A percentile compares a stretch with the other conserved stretches of the same genome.
These are phyloP conservation scores for Xenopus laevis DNA, from an alignment of 2,113 vertebrate species.

Conservation along the genomic window DNA sequence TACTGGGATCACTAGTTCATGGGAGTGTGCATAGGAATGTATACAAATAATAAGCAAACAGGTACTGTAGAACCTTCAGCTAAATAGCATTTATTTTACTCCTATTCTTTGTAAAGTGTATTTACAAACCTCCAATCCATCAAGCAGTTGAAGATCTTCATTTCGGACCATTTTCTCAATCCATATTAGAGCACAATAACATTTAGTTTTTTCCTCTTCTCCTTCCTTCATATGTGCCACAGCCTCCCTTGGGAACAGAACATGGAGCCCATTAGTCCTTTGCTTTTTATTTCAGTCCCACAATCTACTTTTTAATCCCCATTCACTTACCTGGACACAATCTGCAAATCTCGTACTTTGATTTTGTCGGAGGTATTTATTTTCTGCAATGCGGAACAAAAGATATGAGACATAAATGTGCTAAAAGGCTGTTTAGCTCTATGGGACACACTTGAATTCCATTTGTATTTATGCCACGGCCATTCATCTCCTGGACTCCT, in stretches of 20 bases:
- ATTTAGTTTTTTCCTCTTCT: constrained; percentile 95
- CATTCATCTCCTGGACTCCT: no score
- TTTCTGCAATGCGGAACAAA: constrained; percentile 61
- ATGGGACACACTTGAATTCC: no score
- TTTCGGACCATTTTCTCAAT: constrained; percentile 73
- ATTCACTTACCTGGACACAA: constrained; percentile 82
- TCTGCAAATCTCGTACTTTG: constrained; percentile 87
- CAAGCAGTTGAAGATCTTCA: constrained; percentile 78
- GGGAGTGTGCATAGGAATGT: no score
- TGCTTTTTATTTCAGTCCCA: no score
- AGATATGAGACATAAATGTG: no score
- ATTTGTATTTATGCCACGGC: no score
- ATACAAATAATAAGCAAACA: no score
- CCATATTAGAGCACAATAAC: constrained; percentile 92
- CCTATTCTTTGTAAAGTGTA: background rate
- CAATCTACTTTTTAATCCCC: background rate
- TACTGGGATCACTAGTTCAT: no score
- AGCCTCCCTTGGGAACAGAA: constrained; percentile 75
- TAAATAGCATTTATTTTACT: no score
- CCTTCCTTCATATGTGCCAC: constrained; percentile 94
- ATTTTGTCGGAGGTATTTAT: constrained; percentile 93
- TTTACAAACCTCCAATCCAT: constrained; percentile 73
- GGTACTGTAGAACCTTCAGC: no score
- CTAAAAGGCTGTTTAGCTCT: no score
- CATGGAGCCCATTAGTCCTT: constrained; percentile 2